Evolutionary conservation across 2,888 invertebrate species (phyloP), one percentile per base, ranked within the genome.

Genomic region (Melieria picta): DNA sequence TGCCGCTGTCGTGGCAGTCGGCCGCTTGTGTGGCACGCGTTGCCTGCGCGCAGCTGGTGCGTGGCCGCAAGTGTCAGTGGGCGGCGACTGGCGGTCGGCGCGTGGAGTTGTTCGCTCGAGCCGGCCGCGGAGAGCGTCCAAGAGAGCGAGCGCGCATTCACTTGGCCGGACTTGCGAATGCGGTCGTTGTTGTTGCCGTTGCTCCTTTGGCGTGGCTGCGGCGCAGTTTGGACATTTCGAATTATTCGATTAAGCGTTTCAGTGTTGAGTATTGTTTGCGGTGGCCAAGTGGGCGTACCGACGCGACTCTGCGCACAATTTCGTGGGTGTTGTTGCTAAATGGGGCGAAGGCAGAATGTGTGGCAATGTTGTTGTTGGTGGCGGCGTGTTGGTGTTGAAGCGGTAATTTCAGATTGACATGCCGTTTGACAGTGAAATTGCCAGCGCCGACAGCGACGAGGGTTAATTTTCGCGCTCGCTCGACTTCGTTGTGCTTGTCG

Each of bases 1-100:
- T 81, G 63, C 67, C 75, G 74, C 76, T 73, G 67, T 72, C 71
- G 73, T 72, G 69, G 73, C 75, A 72, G 57, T 61, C 48, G 11
- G 64, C 63, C 67, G n/a, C 30, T 30, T 30, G 30, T 30, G 30
- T 30, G 4, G 75, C 72, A 43, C 58, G 64, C 58, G 50, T 30
- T 50, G 46, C 43, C 10, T 45, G 47, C 5, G 45, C 52, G 55
- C 46, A 13, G 50, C 5, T 42, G 64, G 9, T 62, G 45, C 63
- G 47, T 13, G 13, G 30, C 43, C 30, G 55, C 52, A 48, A 13
- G 55, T 7, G 61, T 10, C 47, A 46, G 30, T 30, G 30, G 30
- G 30, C 30, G 30, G 30, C 30, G 3, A 30, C 30, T 30, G 30
- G 30, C 30, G 30, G 30, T 30, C 30, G 30, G 30, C 30, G 30